phyloP scores from a whole-genome alignment of 2,888 invertebrate species.

The Stenodera caucasica region DNA sequence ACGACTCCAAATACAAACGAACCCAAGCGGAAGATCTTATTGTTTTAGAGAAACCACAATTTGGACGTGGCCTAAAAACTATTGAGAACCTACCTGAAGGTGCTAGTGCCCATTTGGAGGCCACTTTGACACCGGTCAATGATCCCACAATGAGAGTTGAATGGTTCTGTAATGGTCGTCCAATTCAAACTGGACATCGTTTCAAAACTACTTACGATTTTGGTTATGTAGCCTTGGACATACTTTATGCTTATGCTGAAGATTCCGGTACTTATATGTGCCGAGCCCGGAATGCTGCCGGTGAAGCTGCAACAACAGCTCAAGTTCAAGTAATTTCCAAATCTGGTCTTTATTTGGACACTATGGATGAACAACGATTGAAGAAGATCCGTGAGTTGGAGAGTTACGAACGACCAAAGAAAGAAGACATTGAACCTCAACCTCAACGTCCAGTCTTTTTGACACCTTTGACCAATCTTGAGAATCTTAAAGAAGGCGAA shows the following conservation, averaged over 20 bases:
- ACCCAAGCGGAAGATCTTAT: slow-evolving; percentile 73
- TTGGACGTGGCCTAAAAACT: slow-evolving; percentile 85
- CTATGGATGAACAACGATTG: slow-evolving; percentile 86
- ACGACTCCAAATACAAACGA: slow-evolving; percentile 75
- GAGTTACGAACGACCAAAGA: slow-evolving; percentile 75
- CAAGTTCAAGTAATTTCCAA: slow-evolving; percentile 85
- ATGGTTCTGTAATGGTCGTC: slow-evolving; percentile 96
- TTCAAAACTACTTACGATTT: slow-evolving; percentile 97
- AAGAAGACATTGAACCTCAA: slow-evolving; percentile 73
- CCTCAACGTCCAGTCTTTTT: slow-evolving; percentile 87
- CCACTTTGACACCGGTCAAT: slow-evolving; percentile 93
- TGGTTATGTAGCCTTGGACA: slow-evolving; percentile 95
- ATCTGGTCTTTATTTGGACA: slow-evolving; percentile 82
- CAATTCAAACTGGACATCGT: slow-evolving; percentile 90
- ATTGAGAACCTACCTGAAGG: slow-evolving; percentile 84
- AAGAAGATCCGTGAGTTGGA: slow-evolving; percentile 87
- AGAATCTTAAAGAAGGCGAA: slow-evolving; percentile 86
- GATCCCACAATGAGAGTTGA: slow-evolving; percentile 99
- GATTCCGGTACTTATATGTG: slow-evolving; percentile 98
- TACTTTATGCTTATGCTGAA: slow-evolving; percentile 94
- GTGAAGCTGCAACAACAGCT: slow-evolving; percentile 93
- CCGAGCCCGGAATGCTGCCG: slow-evolving; percentile 91
- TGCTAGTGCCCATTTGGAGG: slow-evolving; percentile 86
- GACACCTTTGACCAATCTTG: slow-evolving; percentile 85
- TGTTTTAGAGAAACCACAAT: slow-evolving; percentile 83